Evolutionary conservation across 2,888 invertebrate species (phyloP), one percentile per base, ranked within the genome.

Genomic region (Ochropleura leucogaster): DNA sequence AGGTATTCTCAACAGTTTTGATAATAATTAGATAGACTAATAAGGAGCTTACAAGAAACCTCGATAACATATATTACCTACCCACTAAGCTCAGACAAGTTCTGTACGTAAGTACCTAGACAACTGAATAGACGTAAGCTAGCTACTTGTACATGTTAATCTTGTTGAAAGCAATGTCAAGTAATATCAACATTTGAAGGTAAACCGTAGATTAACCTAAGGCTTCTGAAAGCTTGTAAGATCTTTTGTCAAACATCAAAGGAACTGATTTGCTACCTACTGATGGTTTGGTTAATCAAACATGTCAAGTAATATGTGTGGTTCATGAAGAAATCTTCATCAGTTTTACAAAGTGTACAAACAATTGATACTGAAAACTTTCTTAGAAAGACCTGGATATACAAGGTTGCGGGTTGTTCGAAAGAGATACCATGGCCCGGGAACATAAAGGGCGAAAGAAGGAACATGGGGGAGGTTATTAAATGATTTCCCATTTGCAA

Each of bases 41-140:
- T 51, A 30, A 73, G 40, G n/a, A 47, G 62, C 18, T 62, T 53
- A 73, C 20, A 20, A 20, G 9, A 62, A 74, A 18, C 10, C 0
- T 18, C 20, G 40, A 47, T 74, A 40, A 44, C 44, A 60, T 46
- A 18, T 74, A 73, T 46, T 46, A 53, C 53, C 74, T 42, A 20
- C 3, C 30, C 30, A 30, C 30, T 40, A 3, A 60, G 46, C 46
- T 46, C 6, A 60, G 40, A 6, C 3, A 3, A 59, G 4, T 8
- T 40, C 12, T 68, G 53, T 14, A 14, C 3, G n/a, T 16, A 40
- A 14, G n/a, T n/a, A 49, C 12, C 8, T 30, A 30, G 30, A 10
- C 5, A 30, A 5, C n/a, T 57, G 30, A 16, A 42, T 53, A 44
- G 5, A 16, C 18, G 14, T 47, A 47, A 49, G 42, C n/a, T 12